Conservation (phyloP, 1,140 invertebrate species). For the Amyelois transitella region DNA sequence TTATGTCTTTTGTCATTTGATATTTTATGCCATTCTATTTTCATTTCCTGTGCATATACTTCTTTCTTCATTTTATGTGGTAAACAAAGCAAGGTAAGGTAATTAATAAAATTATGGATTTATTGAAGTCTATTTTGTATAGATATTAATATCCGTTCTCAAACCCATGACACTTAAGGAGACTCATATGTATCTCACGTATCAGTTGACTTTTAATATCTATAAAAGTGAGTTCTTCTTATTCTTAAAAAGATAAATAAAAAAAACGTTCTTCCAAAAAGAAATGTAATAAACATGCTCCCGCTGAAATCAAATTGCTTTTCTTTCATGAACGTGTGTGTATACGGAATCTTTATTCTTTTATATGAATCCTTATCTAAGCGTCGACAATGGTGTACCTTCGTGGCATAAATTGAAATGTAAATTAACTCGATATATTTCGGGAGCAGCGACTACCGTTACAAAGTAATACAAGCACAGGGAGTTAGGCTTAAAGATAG, state of each 20-base stretch:
- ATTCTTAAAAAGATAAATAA: not conserved
- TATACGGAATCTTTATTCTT: not conserved
- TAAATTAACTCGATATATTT: not conserved
- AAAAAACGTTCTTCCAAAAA: not conserved
- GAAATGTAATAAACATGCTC: not conserved
- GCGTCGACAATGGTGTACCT: not conserved
- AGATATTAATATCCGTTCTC: too few species aligned
- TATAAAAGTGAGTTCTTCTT: too few species aligned
- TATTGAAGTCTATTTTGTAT: too few species aligned
- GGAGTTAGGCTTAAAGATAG: not conserved
- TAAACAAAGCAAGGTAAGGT: too few species aligned
- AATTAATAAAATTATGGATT: too few species aligned
- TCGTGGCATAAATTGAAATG: not conserved
- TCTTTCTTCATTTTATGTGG: too few species aligned
- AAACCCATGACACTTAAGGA: too few species aligned
- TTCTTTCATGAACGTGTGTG: not conserved
- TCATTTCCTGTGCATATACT: too few species aligned
- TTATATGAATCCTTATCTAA: not conserved
- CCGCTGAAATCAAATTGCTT: not conserved
- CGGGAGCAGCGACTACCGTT: not conserved
- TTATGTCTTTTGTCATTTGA: too few species aligned
- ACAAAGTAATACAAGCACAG: not conserved
- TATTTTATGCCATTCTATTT: too few species aligned
- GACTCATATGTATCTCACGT: too few species aligned
- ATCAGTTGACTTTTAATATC: too few species aligned